A percentile compares a stretch with the other conserved stretches of the same genome.
phyloP scores from a whole-genome alignment of 1,140 invertebrate species.

The Drosophila triauraria region DNA sequence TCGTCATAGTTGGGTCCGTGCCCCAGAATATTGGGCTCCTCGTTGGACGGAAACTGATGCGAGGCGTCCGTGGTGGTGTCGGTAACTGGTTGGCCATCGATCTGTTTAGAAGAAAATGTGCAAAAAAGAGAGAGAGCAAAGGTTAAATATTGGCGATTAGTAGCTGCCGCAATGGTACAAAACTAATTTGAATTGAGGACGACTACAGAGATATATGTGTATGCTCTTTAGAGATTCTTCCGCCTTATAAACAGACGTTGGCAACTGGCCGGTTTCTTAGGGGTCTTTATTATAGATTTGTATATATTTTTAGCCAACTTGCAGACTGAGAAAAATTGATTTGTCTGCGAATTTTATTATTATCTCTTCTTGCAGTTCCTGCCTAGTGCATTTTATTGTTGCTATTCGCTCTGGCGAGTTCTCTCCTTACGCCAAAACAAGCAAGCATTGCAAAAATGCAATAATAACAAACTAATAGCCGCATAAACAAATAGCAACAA shows the following conservation, averaged over 20 bases:
- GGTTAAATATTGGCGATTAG: slow-evolving; percentile 20
- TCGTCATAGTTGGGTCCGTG: slow-evolving; percentile 74
- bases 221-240: slow-evolving; percentile 25
- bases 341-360: slow-evolving; percentile 34
- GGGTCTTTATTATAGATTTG: background rate
- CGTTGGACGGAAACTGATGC: slow-evolving; percentile 82
- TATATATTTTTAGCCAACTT: slow-evolving; percentile 39
- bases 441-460: slow-evolving; percentile 35
- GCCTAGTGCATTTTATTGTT: slow-evolving; percentile 8
- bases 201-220: slow-evolving; percentile 7
- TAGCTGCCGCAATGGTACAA: slow-evolving; percentile 24
- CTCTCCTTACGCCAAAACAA: slow-evolving; percentile 28
- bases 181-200: slow-evolving; percentile 60
- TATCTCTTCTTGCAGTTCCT: slow-evolving; percentile 22
- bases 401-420: slow-evolving; percentile 7
- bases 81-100: slow-evolving; percentile 65
- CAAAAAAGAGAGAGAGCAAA: slow-evolving; percentile 1
- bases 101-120: slow-evolving; percentile 36
- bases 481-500: slow-evolving; percentile 16
- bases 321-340: slow-evolving; percentile 48
- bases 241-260: slow-evolving; percentile 42
- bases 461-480: slow-evolving; percentile 33
- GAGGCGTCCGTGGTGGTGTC: slow-evolving; percentile 52
- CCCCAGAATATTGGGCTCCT: slow-evolving; percentile 80
- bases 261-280: slow-evolving; percentile 31